A percentile compares a stretch with the other conserved stretches of the same genome.
Conservation (phyloP, 2,888 invertebrate species). For the Drosophila mercatorum region DNA sequence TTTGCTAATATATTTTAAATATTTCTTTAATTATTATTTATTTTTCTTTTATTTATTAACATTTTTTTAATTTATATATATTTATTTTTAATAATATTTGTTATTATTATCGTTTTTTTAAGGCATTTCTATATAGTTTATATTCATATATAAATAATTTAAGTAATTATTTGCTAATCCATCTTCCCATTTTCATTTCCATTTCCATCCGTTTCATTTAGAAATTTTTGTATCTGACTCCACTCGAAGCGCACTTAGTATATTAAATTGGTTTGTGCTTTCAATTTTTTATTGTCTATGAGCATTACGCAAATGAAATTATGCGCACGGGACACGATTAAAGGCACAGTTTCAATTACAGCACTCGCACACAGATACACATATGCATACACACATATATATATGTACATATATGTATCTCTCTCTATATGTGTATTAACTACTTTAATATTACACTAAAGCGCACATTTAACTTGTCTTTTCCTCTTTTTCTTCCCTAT, state of each 20-base stretch:
- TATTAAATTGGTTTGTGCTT: conserved; percentile 19
- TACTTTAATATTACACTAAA: conserved; percentile 29
- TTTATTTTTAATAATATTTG: not conserved
- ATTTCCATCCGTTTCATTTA: not conserved
- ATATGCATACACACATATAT: not conserved
- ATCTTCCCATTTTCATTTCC: not conserved
- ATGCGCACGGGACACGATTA: conserved; percentile 19
- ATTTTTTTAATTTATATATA: not conserved
- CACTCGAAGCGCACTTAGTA: conserved; percentile 21
- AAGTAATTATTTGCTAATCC: not conserved
- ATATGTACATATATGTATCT: not conserved
- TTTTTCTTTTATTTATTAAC: too few relatives aligned
- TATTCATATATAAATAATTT: too few relatives aligned
- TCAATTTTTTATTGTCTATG: conserved; percentile 26
- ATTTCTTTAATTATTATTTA: not conserved
- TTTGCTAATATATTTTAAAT: not conserved
- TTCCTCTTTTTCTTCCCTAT: conserved; percentile 13
- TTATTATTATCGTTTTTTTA: not conserved
- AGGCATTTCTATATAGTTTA: not conserved
- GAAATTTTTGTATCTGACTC: not conserved
- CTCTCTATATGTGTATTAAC: not conserved
- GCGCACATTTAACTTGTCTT: conserved; percentile 23
- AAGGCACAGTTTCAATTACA: conserved; percentile 51
- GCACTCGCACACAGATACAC: not conserved
- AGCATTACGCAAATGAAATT: conserved; percentile 36